Percentiles rank a stretch among this genome's conserved stretches.
These are phyloP conservation scores for Takifugu bimaculatus DNA, from an alignment of 2,113 vertebrate species.

Conservation along the genomic window DNA sequence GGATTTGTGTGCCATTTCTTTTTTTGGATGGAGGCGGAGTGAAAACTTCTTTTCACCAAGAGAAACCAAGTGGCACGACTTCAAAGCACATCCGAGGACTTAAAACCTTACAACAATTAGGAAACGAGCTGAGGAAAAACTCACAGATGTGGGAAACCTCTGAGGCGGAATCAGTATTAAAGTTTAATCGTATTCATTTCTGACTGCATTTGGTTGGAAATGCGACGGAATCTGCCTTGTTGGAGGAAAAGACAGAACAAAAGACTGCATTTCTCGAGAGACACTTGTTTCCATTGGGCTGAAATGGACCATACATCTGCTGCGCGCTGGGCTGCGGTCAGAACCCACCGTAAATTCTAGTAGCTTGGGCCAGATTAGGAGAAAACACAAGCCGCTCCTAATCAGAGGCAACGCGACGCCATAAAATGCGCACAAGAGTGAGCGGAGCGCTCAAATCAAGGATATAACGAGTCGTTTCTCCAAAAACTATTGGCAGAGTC, in stretches of 20 bases:
- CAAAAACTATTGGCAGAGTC: slow-evolving; percentile 34
- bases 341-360: slow-evolving; percentile 30
- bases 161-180: slow-evolving; percentile 23
- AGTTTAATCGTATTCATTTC: slow-evolving; percentile 23
- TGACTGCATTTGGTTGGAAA: background rate
- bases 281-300: too few species aligned
- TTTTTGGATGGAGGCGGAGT: slow-evolving; percentile 46
- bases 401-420: slow-evolving; percentile 23
- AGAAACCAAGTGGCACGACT: slow-evolving; percentile 70
- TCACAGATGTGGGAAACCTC: slow-evolving; percentile 13
- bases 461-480: slow-evolving; percentile 40
- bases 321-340: slow-evolving; percentile 1
- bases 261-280: too few species aligned
- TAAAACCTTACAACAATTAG: slow-evolving; percentile 41
- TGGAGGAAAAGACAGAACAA: slow-evolving; percentile 5
- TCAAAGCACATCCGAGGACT: slow-evolving; percentile 65
- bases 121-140: slow-evolving; percentile 29
- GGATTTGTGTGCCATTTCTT: slow-evolving; percentile 59
- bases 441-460: slow-evolving; percentile 9
- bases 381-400: slow-evolving; percentile 28
- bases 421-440: slow-evolving; percentile 29
- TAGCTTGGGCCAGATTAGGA: slow-evolving; percentile 29
- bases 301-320: slow-evolving; percentile 30
- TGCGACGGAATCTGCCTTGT: background rate
- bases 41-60: slow-evolving; percentile 59